Conservation (phyloP, 2,797 vertebrate species). For the Tangara arthus region DNA sequence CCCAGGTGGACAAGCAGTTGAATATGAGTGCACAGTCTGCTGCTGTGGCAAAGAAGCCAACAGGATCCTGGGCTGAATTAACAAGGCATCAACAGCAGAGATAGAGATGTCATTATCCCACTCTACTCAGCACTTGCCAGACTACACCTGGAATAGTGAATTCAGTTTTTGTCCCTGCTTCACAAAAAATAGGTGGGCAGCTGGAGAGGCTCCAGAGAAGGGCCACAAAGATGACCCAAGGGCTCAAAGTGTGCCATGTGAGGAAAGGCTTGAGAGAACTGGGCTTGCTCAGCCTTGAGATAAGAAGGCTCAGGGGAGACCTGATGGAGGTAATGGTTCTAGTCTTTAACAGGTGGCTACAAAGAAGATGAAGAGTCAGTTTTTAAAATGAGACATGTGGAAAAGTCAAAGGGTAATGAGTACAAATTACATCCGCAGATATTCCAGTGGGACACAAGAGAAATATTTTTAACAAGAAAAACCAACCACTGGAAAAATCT, state of each 20-base stretch:
- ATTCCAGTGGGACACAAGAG: background rate
- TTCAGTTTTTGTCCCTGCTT: background rate
- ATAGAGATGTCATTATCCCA: background rate
- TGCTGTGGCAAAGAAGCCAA: background rate
- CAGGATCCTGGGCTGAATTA: background rate
- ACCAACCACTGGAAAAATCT: background rate
- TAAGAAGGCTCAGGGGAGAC: background rate
- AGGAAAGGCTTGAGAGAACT: background rate
- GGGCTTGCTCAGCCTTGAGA: background rate
- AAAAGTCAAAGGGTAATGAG: background rate
- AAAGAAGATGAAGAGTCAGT: background rate
- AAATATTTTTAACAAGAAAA: background rate
- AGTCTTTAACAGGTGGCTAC: background rate
- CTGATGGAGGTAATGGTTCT: background rate
- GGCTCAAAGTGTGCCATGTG: background rate
- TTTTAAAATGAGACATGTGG: background rate
- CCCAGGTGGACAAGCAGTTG: background rate
- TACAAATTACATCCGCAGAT: accelerated
- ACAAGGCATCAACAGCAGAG: background rate
- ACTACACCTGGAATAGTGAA: background rate
- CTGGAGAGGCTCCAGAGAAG: background rate
- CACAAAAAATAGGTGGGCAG: background rate
- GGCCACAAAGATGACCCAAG: background rate
- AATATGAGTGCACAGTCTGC: background rate
- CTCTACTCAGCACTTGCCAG: background rate